A percentile compares a stretch with the other conserved stretches of the same genome.
These are phyloP conservation scores for Rhea pennata DNA, from an alignment of 2,113 vertebrate species.

Conservation along the genomic window DNA sequence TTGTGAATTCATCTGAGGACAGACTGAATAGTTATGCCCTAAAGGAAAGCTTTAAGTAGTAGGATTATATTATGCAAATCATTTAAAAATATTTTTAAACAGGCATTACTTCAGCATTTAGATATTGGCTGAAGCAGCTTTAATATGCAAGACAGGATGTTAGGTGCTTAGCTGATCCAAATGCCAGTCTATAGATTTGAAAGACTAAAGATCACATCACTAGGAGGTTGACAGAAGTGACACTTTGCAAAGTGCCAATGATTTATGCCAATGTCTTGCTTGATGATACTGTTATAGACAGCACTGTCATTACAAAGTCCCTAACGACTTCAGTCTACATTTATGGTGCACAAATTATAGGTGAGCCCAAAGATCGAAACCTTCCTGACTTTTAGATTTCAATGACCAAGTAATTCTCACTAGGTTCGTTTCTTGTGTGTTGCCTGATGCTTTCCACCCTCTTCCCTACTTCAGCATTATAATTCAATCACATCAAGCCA, in stretches of 20 bases:
- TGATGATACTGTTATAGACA: constrained; percentile 96
- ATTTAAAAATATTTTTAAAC: constrained; percentile 82
- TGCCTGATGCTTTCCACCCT: constrained; percentile 4
- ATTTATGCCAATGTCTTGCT: constrained; percentile 94
- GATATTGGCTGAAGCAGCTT: constrained; percentile 84
- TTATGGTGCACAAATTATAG: constrained; percentile 93
- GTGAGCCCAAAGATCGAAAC: constrained; percentile 85
- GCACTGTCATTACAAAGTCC: constrained; percentile 93
- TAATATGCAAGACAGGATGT: constrained; percentile 91
- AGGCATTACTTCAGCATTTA: constrained; percentile 82
- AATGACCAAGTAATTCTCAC: constrained; percentile 75
- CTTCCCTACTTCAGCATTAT: constrained; percentile 7
- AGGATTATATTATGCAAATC: constrained; percentile 79
- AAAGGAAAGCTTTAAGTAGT: constrained; percentile 65
- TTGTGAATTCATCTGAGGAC: constrained; percentile 55
- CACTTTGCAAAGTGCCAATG: constrained; percentile 92
- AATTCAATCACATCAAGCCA: not conserved
- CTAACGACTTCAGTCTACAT: constrained; percentile 81
- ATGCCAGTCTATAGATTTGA: constrained; percentile 99
- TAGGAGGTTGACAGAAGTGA: constrained; percentile 93
- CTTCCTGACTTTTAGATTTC: constrained; percentile 81
- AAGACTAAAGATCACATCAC: constrained; percentile 99
- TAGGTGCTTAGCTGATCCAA: constrained; percentile 91
- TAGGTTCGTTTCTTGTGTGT: constrained; percentile 40
- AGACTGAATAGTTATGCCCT: constrained; percentile 37